phyloP scores from a whole-genome alignment of 2,888 invertebrate species.

The Amblyjoppa proteus region DNA sequence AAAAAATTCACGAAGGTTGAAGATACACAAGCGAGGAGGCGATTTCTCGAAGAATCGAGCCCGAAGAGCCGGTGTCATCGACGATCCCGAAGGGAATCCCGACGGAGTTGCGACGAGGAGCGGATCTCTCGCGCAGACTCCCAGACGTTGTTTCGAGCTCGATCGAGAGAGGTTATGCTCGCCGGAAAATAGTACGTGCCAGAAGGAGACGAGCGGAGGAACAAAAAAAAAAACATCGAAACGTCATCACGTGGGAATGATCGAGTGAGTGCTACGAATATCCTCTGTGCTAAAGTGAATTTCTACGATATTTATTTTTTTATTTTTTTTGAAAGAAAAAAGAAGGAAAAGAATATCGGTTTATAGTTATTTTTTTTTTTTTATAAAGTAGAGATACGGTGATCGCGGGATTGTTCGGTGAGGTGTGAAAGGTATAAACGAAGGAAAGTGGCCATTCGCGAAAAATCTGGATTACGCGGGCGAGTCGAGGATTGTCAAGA shows the following conservation, averaged over 20 bases:
- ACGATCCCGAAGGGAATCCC: not conserved
- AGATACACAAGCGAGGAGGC: not conserved
- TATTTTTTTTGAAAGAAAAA: slow-evolving; percentile 30
- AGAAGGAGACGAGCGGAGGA: not conserved
- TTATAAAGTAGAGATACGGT: slow-evolving; percentile 2
- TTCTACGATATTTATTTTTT: slow-evolving; percentile 36
- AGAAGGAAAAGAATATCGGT: slow-evolving; percentile 9
- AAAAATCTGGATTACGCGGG: slow-evolving; percentile 84
- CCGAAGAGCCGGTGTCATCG: not conserved
- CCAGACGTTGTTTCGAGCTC: not conserved
- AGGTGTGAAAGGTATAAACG: slow-evolving; percentile 45
- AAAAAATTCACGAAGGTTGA: not conserved
- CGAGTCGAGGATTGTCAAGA: slow-evolving; percentile 82
- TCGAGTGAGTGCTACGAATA: slow-evolving; percentile 24
- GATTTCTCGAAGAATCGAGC: not conserved
- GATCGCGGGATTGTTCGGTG: slow-evolving; percentile 58
- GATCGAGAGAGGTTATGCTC: not conserved
- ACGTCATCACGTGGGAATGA: not conserved
- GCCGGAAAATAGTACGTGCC: not conserved
- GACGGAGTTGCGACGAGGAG: not conserved
- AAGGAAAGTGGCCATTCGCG: slow-evolving; percentile 60
- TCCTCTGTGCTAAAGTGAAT: slow-evolving; percentile 13
- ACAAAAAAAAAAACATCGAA: not conserved
- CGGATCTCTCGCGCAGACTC: not conserved
- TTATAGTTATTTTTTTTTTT: not conserved